Evolutionary conservation across 1,140 invertebrate genomes (phyloP).

Genomic region (Delia radicum): DNA sequence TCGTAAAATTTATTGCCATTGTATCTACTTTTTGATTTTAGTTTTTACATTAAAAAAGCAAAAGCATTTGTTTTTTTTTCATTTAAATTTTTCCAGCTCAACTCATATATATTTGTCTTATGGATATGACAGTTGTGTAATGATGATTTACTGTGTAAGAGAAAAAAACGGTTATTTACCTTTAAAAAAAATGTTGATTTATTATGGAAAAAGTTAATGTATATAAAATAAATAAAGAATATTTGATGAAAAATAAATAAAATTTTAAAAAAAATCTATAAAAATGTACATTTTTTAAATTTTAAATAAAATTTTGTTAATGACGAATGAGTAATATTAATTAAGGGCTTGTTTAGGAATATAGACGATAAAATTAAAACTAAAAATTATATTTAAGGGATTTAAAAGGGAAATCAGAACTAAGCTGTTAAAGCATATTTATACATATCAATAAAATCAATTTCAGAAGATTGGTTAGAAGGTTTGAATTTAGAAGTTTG

Average conservation of each 20-base stretch:
- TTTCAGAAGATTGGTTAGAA: no score
- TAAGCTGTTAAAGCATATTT: no score
- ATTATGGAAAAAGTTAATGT: not conserved
- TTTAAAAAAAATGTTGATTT: not conserved
- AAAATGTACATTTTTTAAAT: not conserved
- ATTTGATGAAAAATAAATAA: not conserved
- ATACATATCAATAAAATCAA: no score
- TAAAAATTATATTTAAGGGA: not conserved
- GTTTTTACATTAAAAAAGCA: no score
- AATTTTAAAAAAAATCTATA: not conserved
- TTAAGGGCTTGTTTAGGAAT: not conserved
- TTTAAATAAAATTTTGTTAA: not conserved
- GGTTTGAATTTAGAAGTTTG: no score
- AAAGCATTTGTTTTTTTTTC: not conserved
- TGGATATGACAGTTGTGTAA: slow-evolving; percentile 17
- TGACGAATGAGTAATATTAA: not conserved
- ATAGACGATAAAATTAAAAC: not conserved
- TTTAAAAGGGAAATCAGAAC: no score
- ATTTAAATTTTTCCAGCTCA: not conserved
- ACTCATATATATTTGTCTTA: slow-evolving; percentile 15
- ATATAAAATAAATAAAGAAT: not conserved
- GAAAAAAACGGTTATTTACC: not conserved
- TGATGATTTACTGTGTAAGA: slow-evolving; percentile 8
- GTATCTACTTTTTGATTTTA: no score
- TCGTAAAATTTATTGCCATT: not conserved